Percentiles rank a stretch among this genome's conserved stretches.
Conservation (phyloP, 1,140 invertebrate genomes). For the Drosophila triauraria region DNA sequence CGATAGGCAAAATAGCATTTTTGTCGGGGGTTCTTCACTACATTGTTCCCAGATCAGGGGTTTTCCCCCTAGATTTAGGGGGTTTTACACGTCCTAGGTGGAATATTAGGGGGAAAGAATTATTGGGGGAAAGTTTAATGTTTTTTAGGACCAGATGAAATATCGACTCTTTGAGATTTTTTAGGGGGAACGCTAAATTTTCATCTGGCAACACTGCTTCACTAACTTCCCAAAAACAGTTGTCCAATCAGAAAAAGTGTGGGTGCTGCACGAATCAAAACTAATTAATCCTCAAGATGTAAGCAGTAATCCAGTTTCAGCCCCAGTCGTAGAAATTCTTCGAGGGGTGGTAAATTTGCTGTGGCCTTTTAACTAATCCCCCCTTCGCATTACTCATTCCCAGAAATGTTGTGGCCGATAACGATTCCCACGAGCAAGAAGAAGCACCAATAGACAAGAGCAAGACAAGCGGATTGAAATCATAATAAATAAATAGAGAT, state of each 20-base stretch:
- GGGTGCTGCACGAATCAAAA: conserved; percentile 15
- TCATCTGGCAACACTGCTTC: too few relatives aligned
- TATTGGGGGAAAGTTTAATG: too few relatives aligned
- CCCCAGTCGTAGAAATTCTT: background rate
- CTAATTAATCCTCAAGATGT: conserved; percentile 23
- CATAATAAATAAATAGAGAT: conserved; percentile 16
- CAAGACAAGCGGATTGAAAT: conserved; percentile 32
- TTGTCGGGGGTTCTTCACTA: background rate
- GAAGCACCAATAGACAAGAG: conserved; percentile 46
- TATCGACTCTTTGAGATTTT: too few relatives aligned
- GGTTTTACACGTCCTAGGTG: too few relatives aligned
- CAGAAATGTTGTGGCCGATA: conserved; percentile 49
- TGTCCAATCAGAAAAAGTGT: conserved; percentile 44
- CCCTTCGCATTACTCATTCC: conserved; percentile 36
- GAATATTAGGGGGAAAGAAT: too few relatives aligned
- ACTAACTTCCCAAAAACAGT: conserved; percentile 3
- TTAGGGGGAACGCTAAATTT: too few relatives aligned
- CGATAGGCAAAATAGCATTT: conserved; percentile 13
- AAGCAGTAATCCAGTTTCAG: background rate
- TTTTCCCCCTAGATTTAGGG: too few relatives aligned
- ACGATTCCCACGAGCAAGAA: conserved; percentile 52
- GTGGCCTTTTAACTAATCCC: conserved; percentile 7
- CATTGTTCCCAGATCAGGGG: too few relatives aligned
- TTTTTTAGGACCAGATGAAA: too few relatives aligned
- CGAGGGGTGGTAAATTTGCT: background rate